These are phyloP conservation scores for Ophiothrix spiculata DNA, from an alignment of 35 echinoderm and acorn worm species.

Conservation along the genomic window DNA sequence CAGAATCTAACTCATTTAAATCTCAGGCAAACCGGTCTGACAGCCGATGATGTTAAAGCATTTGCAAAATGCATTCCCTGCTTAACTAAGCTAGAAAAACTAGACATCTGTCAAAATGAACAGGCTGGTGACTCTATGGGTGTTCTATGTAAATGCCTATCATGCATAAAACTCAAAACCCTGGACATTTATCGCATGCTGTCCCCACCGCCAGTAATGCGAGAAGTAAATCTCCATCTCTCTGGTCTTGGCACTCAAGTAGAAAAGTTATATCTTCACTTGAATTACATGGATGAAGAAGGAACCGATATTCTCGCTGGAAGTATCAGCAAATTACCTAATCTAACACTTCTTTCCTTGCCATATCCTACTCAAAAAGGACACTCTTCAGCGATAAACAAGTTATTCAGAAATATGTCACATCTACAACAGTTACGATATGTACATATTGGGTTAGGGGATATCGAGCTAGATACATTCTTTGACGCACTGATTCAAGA, in stretches of 20 bases:
- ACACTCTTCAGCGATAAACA: background rate
- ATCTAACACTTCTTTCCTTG: background rate
- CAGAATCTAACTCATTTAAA: background rate
- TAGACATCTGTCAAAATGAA: background rate
- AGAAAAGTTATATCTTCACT: background rate
- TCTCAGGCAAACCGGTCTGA: background rate
- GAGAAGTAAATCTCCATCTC: background rate
- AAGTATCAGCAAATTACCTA: background rate
- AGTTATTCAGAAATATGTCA: background rate
- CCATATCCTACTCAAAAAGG: background rate
- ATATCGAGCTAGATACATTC: background rate
- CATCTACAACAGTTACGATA: background rate
- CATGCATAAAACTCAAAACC: background rate
- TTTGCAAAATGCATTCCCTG: background rate
- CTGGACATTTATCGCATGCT: background rate
- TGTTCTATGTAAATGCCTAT: background rate
- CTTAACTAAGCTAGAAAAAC: background rate
- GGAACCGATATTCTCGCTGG: background rate
- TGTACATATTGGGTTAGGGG: background rate
- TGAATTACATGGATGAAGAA: conserved; percentile 3
- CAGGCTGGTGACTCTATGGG: background rate
- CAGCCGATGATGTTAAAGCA: background rate
- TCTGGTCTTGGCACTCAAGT: background rate
- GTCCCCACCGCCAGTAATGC: background rate
- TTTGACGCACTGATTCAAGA: background rate